Base-by-base conservation (phyloP, 2,888 invertebrate genomes). In the Unio delphinus region DNA sequence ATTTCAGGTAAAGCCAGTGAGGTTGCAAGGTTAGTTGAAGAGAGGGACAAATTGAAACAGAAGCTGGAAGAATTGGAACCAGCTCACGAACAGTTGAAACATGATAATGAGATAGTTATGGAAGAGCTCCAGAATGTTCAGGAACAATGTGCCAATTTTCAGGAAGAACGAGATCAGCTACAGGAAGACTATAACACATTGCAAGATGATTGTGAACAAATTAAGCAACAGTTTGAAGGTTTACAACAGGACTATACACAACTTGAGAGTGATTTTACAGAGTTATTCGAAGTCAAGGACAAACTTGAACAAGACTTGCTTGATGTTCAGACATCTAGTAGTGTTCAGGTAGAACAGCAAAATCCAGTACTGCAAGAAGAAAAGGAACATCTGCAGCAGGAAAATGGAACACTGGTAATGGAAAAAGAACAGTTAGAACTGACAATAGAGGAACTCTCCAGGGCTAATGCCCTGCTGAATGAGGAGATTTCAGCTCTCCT, bases 101-200 rank as follows among this genome's bases (percentile, higher is more conserved):
- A 83, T 60, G 84, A 87, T 69, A 83, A 87, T 73, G 83, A 81
- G 55, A 81, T 85, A 54, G 81, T 87, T 17, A 65, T 85, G 62
- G 85, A 84, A 64, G 86, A 87, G 66, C 80, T 86, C 64, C 82
- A 87, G 74, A 86, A 83, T 70, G 67, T 85, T 65, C 84, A 81
- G 69, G 77, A 69, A 58, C 69, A 74, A 26, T 67, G 69, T 54
- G 72, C 69, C 54, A 69, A 72, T 15, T 30, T 77, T 3, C 78
- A 81, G 61, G 69, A 67, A 64, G 81, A 82, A 34, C 62, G 75
- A 30, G 80, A 80, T 60, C 77, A 79, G 57, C 68, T 77, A n/a
- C 79, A 79, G 57, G 80, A 81, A 64, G 83, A 85, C 62, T 77
- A 82, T 75, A 80, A 82, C 54, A 77, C 80, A 1, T 74, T 83